Evolutionary conservation across 2,797 vertebrate species (phyloP).

Genomic region (Microhierax caerulescens): DNA sequence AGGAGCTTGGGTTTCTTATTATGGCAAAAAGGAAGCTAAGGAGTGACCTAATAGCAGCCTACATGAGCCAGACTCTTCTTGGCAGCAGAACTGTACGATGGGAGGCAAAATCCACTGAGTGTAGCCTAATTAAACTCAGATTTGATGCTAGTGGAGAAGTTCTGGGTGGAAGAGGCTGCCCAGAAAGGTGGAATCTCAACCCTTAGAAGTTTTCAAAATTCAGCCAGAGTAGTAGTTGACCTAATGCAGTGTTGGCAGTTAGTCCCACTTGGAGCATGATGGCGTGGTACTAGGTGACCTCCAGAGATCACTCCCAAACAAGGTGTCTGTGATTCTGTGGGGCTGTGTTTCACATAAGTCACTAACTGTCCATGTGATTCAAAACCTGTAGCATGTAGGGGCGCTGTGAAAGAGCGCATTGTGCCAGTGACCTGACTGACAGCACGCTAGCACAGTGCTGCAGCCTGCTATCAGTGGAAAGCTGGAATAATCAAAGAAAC

Average conservation of each 20-base stretch:
- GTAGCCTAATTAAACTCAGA: neutral
- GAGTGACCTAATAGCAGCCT: neutral
- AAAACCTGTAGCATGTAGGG: rapidly evolving
- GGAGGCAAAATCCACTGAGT: neutral
- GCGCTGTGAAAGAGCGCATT: rapidly evolving
- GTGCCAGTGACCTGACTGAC: rapidly evolving
- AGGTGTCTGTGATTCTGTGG: too few relatives aligned
- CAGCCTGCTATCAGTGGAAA: rapidly evolving
- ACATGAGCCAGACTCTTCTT: neutral
- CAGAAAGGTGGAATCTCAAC: neutral
- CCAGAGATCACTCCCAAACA: neutral
- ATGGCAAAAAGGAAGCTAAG: neutral
- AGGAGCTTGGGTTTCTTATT: neutral
- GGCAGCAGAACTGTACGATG: neutral
- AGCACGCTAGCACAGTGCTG: neutral
- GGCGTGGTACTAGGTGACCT: neutral
- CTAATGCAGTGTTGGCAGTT: rapidly evolving
- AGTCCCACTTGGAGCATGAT: neutral
- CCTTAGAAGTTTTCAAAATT: neutral
- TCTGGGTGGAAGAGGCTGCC: neutral
- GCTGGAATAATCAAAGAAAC: neutral
- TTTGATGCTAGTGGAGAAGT: neutral
- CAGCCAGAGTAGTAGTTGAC: neutral
- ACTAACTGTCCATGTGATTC: neutral
- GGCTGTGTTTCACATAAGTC: neutral